Conservation (phyloP, 2,888 invertebrate genomes). For the Cosmorhoe ocellata region DNA sequence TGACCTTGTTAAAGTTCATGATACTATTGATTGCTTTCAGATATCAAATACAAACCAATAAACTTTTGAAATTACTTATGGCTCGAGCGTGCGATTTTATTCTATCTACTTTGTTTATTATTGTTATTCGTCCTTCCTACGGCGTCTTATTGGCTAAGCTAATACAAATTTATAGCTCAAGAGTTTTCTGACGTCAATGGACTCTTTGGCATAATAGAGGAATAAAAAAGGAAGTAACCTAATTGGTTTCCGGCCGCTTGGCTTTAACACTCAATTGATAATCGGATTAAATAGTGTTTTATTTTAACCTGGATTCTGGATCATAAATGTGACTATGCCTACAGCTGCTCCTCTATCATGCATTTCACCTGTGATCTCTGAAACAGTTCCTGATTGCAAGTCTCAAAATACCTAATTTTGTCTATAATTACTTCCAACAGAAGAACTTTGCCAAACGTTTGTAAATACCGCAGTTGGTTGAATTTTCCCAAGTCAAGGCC, state of each 20-base stretch:
- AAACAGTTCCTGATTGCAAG: not conserved
- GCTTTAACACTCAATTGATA: no score
- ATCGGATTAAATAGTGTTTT: no score
- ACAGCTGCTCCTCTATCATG: not conserved
- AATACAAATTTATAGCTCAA: not conserved
- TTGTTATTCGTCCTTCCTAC: not conserved
- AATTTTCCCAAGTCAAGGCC: slow-evolving; percentile 9
- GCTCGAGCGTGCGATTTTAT: slow-evolving; percentile 5
- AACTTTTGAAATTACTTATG: slow-evolving; percentile 12
- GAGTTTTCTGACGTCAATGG: slow-evolving; percentile 2
- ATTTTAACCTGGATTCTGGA: no score
- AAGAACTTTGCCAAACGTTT: slow-evolving; percentile 19
- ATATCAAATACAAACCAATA: slow-evolving; percentile 1
- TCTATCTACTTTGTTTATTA: slow-evolving; percentile 4
- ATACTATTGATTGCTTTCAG: slow-evolving; percentile 17
- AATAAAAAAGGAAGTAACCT: no score
- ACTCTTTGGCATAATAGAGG: not conserved
- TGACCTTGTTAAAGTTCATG: slow-evolving; percentile 24
- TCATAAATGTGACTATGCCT: no score
- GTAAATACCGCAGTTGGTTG: slow-evolving; percentile 11
- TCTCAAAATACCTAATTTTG: slow-evolving; percentile 7
- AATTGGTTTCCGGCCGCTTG: no score
- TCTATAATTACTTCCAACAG: slow-evolving; percentile 10
- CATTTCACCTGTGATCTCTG: not conserved
- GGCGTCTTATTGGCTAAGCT: not conserved